Evolutionary conservation across 2,113 vertebrate species (phyloP).

Genomic region (Leptobrachium leishanense): DNA sequence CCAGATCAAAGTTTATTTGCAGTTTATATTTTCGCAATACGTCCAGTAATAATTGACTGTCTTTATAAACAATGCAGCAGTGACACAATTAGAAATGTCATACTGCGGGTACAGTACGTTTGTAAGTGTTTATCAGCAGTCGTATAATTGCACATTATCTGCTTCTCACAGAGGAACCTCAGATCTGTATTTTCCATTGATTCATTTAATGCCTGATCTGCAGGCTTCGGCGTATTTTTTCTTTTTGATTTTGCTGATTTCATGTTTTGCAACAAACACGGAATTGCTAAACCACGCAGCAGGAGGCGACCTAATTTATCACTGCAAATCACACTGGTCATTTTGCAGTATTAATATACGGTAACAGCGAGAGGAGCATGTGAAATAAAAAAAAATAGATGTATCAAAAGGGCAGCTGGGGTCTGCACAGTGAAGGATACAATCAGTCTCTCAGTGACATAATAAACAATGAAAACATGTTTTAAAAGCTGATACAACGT

Average conservation of each 20-base stretch:
- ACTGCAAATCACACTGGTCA: slow-evolving; percentile 58
- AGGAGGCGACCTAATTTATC: slow-evolving; percentile 60
- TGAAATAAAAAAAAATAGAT: slow-evolving; percentile 18
- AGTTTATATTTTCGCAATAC: too few species aligned
- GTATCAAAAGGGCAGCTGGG: slow-evolving; percentile 56
- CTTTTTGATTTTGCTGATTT: slow-evolving; percentile 51
- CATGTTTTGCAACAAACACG: slow-evolving; percentile 56
- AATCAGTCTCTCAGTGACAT: slow-evolving; percentile 55
- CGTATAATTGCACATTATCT: slow-evolving; percentile 32
- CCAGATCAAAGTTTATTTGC: too few species aligned
- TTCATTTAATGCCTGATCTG: slow-evolving; percentile 44
- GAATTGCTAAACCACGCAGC: slow-evolving; percentile 60
- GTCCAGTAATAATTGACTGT: too few species aligned
- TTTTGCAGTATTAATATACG: slow-evolving; percentile 50
- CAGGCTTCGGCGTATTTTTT: slow-evolving; percentile 41
- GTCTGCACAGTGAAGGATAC: slow-evolving; percentile 38
- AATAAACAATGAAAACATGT: slow-evolving; percentile 30
- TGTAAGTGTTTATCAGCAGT: slow-evolving; percentile 17
- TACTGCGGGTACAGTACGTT: slow-evolving; percentile 2
- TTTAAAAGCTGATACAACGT: slow-evolving; percentile 63
- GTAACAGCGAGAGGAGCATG: slow-evolving; percentile 44
- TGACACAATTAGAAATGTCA: slow-evolving; percentile 10
- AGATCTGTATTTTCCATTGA: not conserved
- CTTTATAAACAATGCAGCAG: too few species aligned
- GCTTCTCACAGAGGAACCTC: not conserved